Percentiles rank a stretch among this genome's conserved stretches.
Evolutionary conservation across 1,140 invertebrate species (phyloP).

Genomic region (Platyscapa corneri): DNA sequence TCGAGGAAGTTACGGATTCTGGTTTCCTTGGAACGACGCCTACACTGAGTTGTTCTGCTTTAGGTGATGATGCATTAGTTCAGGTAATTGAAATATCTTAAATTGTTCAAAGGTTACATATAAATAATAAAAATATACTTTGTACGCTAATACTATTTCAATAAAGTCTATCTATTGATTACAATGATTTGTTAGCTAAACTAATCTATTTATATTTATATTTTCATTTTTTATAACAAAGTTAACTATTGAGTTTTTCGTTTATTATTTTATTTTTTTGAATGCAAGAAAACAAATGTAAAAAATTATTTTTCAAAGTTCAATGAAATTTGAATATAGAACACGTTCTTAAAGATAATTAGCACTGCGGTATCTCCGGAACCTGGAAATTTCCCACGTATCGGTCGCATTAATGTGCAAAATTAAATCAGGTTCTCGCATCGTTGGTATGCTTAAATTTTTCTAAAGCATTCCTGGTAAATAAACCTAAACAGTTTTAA

Average conservation of each 20-base stretch:
- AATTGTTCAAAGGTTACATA: too few relatives aligned
- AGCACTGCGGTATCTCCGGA: constrained; percentile 70
- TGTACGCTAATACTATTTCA: too few relatives aligned
- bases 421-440: constrained; percentile 62
- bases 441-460: constrained; percentile 66
- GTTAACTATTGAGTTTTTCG: too few relatives aligned
- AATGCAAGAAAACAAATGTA: too few relatives aligned
- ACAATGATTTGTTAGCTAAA: too few relatives aligned
- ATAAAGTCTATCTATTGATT: too few relatives aligned
- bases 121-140: too few relatives aligned
- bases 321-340: too few relatives aligned
- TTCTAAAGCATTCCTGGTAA: constrained; percentile 61
- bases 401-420: constrained; percentile 69
- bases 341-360: not conserved
- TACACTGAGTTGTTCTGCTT: constrained; percentile 95
- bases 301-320: too few relatives aligned
- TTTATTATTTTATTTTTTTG: too few relatives aligned
- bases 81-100: constrained; percentile 79
- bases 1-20: constrained; percentile 99
- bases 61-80: constrained; percentile 97
- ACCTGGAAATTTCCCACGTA: constrained; percentile 64
- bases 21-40: constrained; percentile 99
- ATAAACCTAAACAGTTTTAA: constrained; percentile 54
- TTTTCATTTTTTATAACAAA: too few relatives aligned
- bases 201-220: too few relatives aligned